Evolutionary conservation across 2,113 vertebrate genomes (phyloP).

Genomic region (Hoplias malabaricus): DNA sequence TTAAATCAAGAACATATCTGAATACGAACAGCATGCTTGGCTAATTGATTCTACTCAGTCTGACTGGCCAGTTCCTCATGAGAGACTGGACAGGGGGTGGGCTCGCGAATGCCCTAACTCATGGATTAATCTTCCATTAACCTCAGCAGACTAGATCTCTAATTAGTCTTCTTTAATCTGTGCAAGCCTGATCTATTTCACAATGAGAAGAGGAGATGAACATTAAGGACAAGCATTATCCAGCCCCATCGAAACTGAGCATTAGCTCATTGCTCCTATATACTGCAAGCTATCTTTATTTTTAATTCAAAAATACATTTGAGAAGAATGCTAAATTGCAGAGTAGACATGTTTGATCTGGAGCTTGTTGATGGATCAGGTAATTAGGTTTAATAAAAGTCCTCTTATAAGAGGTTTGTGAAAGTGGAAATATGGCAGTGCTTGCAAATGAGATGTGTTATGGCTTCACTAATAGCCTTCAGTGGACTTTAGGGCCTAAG

Average conservation of each 20-base stretch:
- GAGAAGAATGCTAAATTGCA: slow-evolving; percentile 1
- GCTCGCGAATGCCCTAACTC: slow-evolving; percentile 47
- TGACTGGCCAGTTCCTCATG: slow-evolving; percentile 4
- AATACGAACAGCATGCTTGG: not conserved
- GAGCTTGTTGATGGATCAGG: slow-evolving; percentile 17
- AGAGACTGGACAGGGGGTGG: slow-evolving; percentile 14
- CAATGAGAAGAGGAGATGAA: slow-evolving; percentile 27
- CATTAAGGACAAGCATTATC: slow-evolving; percentile 29
- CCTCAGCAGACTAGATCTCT: slow-evolving; percentile 54
- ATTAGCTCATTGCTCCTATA: not conserved
- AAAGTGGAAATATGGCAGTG: not conserved
- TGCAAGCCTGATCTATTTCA: slow-evolving; percentile 42
- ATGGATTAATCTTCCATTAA: slow-evolving; percentile 59
- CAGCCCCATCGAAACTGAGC: slow-evolving; percentile 9
- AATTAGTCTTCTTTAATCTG: slow-evolving; percentile 54
- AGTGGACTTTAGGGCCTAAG: slow-evolving; percentile 49
- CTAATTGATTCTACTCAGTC: slow-evolving; percentile 21
- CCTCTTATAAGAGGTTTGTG: not conserved
- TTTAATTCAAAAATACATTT: slow-evolving; percentile 16
- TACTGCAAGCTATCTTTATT: slow-evolving; percentile 11
- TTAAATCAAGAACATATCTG: not conserved
- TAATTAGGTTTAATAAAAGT: slow-evolving; percentile 36
- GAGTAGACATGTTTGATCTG: slow-evolving; percentile 5
- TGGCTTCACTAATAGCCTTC: not conserved
- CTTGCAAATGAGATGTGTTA: not conserved